A percentile compares a stretch with the other conserved stretches of the same genome.
phyloP scores from a whole-genome alignment of 2,113 vertebrate genomes.

The Aphelocoma coerulescens region DNA sequence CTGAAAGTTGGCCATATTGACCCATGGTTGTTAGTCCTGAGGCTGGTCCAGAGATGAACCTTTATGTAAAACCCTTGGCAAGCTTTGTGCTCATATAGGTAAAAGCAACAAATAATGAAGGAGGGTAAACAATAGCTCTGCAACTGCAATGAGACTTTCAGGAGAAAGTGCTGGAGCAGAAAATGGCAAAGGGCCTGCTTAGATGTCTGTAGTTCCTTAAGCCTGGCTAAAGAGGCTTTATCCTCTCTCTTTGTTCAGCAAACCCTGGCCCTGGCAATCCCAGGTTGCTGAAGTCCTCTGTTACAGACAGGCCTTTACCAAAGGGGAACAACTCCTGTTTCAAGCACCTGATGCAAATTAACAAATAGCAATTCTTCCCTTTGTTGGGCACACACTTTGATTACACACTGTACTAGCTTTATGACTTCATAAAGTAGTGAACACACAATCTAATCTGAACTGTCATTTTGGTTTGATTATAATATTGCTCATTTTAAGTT shows the following conservation, averaged over 20 bases:
- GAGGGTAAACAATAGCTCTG: background rate
- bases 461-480: background rate
- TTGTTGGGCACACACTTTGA: background rate
- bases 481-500: background rate
- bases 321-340: background rate
- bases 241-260: background rate
- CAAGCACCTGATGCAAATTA: background rate
- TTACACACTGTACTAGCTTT: background rate
- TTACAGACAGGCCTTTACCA: background rate
- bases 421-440: conserved; percentile 9
- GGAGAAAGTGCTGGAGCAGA: background rate
- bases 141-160: background rate
- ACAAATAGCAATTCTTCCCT: background rate
- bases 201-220: background rate
- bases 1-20: background rate
- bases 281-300: background rate
- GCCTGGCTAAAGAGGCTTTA: background rate
- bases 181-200: background rate
- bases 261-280: background rate
- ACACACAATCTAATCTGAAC: background rate
- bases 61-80: background rate
- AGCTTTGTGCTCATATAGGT: background rate
- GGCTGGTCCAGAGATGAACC: background rate
- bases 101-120: background rate
- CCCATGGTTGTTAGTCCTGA: background rate